A percentile compares a stretch with the other conserved stretches of the same genome.
Evolutionary conservation across 35 echinoderm and acorn worm genomes (phyloP).

Genomic region (Heliocidaris erythrogramma): DNA sequence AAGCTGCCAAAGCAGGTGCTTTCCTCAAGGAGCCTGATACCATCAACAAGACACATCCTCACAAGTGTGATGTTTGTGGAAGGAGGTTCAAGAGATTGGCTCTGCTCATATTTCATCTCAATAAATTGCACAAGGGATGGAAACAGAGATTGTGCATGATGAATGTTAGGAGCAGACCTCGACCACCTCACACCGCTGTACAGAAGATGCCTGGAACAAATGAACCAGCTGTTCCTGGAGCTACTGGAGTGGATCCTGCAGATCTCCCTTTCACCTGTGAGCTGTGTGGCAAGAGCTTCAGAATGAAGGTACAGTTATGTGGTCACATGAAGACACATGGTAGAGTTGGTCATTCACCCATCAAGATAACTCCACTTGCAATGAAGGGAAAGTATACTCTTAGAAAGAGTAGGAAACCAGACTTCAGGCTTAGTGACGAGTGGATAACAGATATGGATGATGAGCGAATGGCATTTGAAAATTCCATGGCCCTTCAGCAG

Average conservation of each 20-base stretch:
- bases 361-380: constrained; percentile 20
- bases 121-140: constrained; percentile 48
- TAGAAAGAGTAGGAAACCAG: constrained; percentile 40
- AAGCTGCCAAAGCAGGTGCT: constrained; percentile 25
- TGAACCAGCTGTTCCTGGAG: neutral
- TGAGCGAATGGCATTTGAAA: neutral
- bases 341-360: constrained; percentile 39
- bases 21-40: neutral
- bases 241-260: neutral
- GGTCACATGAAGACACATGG: constrained; percentile 51
- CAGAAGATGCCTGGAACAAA: neutral
- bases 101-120: constrained; percentile 39
- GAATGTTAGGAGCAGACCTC: constrained; percentile 35
- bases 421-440: constrained; percentile 36
- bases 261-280: constrained; percentile 31
- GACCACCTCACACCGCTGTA: neutral
- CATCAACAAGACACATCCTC: constrained; percentile 27
- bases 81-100: constrained; percentile 33
- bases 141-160: constrained; percentile 46
- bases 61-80: constrained; percentile 40
- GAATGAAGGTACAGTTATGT: constrained; percentile 42
- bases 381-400: constrained; percentile 40
- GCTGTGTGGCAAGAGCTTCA: constrained; percentile 41
- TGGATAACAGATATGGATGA: constrained; percentile 41
- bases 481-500: neutral